These are phyloP conservation scores for Pandemis cinnamomeana DNA, from an alignment of 2,888 invertebrate genomes.

Conservation along the genomic window DNA sequence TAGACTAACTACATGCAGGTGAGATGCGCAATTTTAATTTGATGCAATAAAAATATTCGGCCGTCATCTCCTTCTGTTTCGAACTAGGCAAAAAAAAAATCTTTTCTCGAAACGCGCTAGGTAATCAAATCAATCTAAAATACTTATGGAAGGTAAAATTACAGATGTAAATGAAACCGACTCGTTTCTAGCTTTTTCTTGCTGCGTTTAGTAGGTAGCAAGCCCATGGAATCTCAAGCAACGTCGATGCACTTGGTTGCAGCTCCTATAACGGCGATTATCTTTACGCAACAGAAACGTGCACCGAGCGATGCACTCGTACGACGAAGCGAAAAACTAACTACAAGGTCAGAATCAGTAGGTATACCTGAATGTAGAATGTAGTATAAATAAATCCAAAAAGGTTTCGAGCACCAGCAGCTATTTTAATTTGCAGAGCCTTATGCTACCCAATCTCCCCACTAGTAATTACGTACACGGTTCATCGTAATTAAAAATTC, in stretches of 20 bases:
- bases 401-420: neutral
- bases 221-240: slow-evolving; percentile 23
- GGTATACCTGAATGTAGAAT: neutral
- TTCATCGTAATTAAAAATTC: too few species aligned
- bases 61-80: neutral
- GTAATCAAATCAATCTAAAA: too few species aligned
- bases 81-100: neutral
- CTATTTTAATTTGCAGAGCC: too few species aligned
- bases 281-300: slow-evolving; percentile 57
- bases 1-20: slow-evolving; percentile 42
- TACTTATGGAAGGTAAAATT: neutral
- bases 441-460: too few species aligned
- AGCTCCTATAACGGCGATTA: slow-evolving; percentile 64
- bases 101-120: neutral
- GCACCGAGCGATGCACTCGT: slow-evolving; percentile 41
- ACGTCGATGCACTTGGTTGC: slow-evolving; percentile 54
- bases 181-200: neutral
- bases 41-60: neutral
- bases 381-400: neutral
- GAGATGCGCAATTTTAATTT: slow-evolving; percentile 8
- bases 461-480: too few species aligned
- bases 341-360: slow-evolving; percentile 30
- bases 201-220: neutral
- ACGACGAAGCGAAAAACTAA: slow-evolving; percentile 10
- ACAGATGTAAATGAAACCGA: neutral